Evolutionary conservation across 2,797 vertebrate genomes (phyloP).

Genomic region (Acanthurus leucopareius): DNA sequence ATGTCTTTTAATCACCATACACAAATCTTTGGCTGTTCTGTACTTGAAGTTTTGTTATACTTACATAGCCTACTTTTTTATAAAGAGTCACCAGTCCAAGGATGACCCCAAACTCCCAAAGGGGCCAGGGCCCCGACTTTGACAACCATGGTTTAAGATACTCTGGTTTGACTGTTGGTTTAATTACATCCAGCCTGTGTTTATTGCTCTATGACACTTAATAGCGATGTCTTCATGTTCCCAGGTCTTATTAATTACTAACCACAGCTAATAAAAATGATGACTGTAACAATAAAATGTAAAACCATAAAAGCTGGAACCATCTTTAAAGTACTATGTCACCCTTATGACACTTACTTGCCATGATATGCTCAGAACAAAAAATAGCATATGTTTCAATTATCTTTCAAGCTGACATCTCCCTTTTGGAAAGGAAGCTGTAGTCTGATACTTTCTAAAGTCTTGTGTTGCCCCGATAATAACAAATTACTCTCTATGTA

Average conservation of each 20-base stretch:
- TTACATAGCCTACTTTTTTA: too few species aligned
- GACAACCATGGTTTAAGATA: not conserved
- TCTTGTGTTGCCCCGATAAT: constrained; percentile 33
- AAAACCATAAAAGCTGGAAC: not conserved
- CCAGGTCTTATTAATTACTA: constrained; percentile 28
- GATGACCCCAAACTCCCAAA: too few species aligned
- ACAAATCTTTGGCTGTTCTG: too few species aligned
- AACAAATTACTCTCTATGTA: constrained; percentile 46
- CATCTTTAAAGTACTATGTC: too few species aligned
- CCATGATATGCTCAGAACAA: constrained; percentile 31
- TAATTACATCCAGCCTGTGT: constrained; percentile 11
- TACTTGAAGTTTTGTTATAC: too few species aligned
- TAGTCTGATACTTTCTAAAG: constrained; percentile 53
- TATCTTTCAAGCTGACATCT: constrained; percentile 52
- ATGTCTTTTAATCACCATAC: too few species aligned
- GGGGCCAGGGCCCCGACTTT: too few species aligned
- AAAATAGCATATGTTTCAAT: constrained; percentile 43
- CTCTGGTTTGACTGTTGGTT: constrained; percentile 7
- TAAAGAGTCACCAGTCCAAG: too few species aligned
- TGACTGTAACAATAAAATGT: constrained; percentile 13
- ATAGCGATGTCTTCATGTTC: constrained; percentile 6
- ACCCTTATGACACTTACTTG: not conserved
- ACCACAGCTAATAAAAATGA: constrained; percentile 26
- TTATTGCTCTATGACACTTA: constrained; percentile 18
- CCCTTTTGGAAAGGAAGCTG: constrained; percentile 53